Evolutionary conservation across 2,888 invertebrate species (phyloP), one percentile per base, ranked within the genome.

Genomic region (Cephus pulcher): DNA sequence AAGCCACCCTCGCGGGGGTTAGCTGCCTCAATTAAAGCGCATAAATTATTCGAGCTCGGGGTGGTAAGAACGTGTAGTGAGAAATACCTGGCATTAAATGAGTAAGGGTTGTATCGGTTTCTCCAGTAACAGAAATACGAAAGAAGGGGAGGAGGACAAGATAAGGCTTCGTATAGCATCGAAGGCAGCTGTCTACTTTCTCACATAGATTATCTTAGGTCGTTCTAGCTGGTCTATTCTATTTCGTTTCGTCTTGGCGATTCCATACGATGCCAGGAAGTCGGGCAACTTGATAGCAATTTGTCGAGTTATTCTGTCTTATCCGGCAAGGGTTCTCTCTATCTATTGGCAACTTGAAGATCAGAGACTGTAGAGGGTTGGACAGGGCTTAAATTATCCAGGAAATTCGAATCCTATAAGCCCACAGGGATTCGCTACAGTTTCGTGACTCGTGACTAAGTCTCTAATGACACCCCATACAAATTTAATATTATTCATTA

Each of bases 161-260:
- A 34, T 12, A 32, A 74, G 35, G 74, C 34, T 35, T 74, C 34
- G 34, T 35, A 32, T 23, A 33, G 70, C 4, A 30, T 30, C 30
- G 75, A 77, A 79, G 85, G 84, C 88, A 88, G 88, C 88, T 88
- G 88, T 82, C 81, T 80, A 82, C 80, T 82, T 89, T 89, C 89
- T 82, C 89, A 89, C 88, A 88, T 89, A 86, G 87, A 89, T 89
- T 89, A 88, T 88, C 87, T 85, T 81, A 82, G 83, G 85, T 85
- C 85, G 84, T 85, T 74, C 35, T 74, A 71, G 33, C 32, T 71
- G n/a, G 71, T 71, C 33, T 40, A 40, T 86, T 85, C 86, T 83
- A 83, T 83, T 86, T 83, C 80, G 83, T 84, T 78, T 79, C 83
- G 82, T 82, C 82, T 84, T 68, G 33, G 69, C 74, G 69, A 71